phyloP scores from a whole-genome alignment of 2,888 invertebrate species.

The Lacanobia wlatinum region DNA sequence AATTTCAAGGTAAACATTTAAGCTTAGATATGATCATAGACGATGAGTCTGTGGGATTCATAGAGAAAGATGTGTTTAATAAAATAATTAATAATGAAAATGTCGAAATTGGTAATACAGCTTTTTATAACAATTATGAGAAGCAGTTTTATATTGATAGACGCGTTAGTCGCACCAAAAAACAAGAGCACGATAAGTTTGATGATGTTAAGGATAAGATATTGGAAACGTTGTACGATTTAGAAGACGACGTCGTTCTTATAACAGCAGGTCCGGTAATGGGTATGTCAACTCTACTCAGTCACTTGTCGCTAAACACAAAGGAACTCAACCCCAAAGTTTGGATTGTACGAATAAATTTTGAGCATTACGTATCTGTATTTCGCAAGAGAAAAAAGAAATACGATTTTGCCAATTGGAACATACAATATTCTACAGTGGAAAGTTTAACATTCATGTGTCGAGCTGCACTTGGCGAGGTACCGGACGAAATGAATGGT shows the following conservation, averaged over 20 bases:
- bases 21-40: slow-evolving; percentile 34
- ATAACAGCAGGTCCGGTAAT: background rate
- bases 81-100: slow-evolving; percentile 40
- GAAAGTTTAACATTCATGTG: slow-evolving; percentile 33
- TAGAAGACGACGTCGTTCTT: slow-evolving; percentile 4
- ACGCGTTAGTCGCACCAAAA: slow-evolving; percentile 2
- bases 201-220: slow-evolving; percentile 3
- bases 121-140: slow-evolving; percentile 6
- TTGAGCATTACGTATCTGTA: slow-evolving; percentile 22
- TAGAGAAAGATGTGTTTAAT: slow-evolving; percentile 33
- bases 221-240: slow-evolving; percentile 40
- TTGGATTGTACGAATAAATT: slow-evolving; percentile 53
- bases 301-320: slow-evolving; percentile 2
- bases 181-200: background rate
- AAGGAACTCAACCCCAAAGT: slow-evolving; percentile 16
- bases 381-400: background rate
- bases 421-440: background rate
- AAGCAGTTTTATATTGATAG: slow-evolving; percentile 37
- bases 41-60: background rate
- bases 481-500: background rate
- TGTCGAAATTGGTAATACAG: slow-evolving; percentile 12
- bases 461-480: slow-evolving; percentile 3
- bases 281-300: slow-evolving; percentile 1
- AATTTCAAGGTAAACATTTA: slow-evolving; percentile 48
- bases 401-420: slow-evolving; percentile 16